These are phyloP conservation scores for Lasioglossum leucozonium DNA, from an alignment of 2,888 invertebrate genomes.

Conservation along the genomic window DNA sequence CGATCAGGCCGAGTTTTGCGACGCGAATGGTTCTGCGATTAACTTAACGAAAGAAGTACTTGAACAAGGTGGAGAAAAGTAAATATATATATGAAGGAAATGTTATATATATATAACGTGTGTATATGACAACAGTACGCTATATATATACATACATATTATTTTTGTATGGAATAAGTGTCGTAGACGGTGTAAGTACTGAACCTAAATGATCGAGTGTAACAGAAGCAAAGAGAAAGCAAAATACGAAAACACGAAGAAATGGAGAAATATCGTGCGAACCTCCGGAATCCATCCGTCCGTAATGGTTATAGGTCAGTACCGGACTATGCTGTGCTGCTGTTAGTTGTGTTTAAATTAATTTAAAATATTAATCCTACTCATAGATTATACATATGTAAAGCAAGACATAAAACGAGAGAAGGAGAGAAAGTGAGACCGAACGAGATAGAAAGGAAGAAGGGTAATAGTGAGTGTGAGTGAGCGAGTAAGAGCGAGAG, in stretches of 20 bases:
- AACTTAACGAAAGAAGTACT: constrained; percentile 66
- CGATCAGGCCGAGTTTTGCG: constrained; percentile 62
- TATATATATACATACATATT: constrained; percentile 58
- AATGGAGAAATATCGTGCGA: constrained; percentile 63
- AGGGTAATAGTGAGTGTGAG: neutral
- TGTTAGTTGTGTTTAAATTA: constrained; percentile 79
- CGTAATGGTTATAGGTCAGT: constrained; percentile 85
- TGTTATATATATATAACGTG: constrained; percentile 62
- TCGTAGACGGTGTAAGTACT: constrained; percentile 81
- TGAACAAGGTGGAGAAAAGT: constrained; percentile 45
- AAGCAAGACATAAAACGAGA: constrained; percentile 51
- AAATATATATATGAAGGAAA: constrained; percentile 63
- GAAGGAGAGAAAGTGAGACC: constrained; percentile 32
- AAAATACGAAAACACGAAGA: constrained; percentile 46
- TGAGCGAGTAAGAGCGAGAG: neutral
- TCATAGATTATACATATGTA: constrained; percentile 62
- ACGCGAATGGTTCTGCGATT: constrained; percentile 66
- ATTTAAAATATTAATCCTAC: constrained; percentile 67
- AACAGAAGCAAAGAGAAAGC: constrained; percentile 46
- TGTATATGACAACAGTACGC: constrained; percentile 36
- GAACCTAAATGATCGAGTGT: constrained; percentile 78
- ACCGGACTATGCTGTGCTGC: constrained; percentile 84
- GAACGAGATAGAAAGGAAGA: constrained; percentile 34
- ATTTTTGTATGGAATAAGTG: constrained; percentile 66
- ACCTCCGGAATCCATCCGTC: constrained; percentile 82